A percentile compares a stretch with the other conserved stretches of the same genome.
phyloP scores from a whole-genome alignment of 2,888 invertebrate species.

The Ditula angustiorana region DNA sequence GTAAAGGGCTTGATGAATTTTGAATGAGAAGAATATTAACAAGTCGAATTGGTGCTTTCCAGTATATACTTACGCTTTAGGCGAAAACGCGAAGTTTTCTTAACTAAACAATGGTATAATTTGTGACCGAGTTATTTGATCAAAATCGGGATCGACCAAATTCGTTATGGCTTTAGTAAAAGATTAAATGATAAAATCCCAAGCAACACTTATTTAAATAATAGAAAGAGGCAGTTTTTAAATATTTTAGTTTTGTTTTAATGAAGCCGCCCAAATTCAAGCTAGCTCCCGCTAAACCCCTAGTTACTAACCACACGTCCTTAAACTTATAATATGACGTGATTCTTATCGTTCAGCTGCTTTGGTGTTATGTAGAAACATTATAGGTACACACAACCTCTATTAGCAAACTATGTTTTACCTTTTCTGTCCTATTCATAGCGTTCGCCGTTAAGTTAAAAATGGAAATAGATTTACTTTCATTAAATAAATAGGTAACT shows the following conservation, averaged over 20 bases:
- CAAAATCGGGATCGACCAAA: not conserved
- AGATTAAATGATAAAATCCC: not conserved
- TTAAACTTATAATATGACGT: too few relatives aligned
- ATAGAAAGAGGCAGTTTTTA: too few relatives aligned
- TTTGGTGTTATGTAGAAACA: too few relatives aligned
- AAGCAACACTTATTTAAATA: too few relatives aligned
- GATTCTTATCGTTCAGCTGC: too few relatives aligned
- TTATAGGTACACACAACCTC: too few relatives aligned
- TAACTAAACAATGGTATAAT: constrained; percentile 18
- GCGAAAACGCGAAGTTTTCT: constrained; percentile 26
- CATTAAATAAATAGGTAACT: not conserved
- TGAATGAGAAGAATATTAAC: constrained; percentile 40
- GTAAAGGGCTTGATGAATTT: constrained; percentile 41
- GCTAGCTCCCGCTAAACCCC: too few relatives aligned
- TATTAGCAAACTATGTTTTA: too few relatives aligned
- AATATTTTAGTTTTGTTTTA: too few relatives aligned
- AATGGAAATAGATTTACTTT: not conserved
- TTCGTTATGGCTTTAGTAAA: not conserved
- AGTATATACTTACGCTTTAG: constrained; percentile 18
- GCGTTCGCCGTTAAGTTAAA: not conserved
- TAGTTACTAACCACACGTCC: too few relatives aligned
- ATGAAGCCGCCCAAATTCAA: too few relatives aligned
- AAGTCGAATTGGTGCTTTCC: constrained; percentile 21
- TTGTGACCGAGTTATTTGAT: not conserved
- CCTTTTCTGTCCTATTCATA: not conserved